These are phyloP conservation scores for Cyprinodon brontotheroides DNA, from an alignment of 2,113 vertebrate species.

Conservation along the genomic window DNA sequence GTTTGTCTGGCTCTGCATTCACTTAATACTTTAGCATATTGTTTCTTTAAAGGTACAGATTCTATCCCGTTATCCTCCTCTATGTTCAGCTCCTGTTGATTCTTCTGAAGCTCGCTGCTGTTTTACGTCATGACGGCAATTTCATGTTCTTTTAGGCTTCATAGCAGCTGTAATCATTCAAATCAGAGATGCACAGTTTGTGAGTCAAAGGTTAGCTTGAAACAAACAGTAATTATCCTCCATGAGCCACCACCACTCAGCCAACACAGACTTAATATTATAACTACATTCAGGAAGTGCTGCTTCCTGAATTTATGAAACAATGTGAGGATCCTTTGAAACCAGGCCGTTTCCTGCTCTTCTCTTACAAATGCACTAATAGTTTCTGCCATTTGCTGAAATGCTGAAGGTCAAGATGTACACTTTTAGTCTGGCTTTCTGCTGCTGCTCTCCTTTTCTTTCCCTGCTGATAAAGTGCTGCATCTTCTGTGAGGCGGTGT, in stretches of 20 bases:
- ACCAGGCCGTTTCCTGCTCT: not conserved
- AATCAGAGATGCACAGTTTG: not conserved
- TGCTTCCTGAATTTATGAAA: not conserved
- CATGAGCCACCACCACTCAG: not conserved
- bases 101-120: not conserved
- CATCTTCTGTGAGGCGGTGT: slow-evolving; percentile 24
- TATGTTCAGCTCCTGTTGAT: not conserved
- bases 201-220: not conserved
- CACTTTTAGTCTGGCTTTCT: slow-evolving; percentile 13
- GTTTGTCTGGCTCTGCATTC: not conserved
- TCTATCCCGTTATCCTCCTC: too few species aligned
- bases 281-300: not conserved
- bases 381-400: slow-evolving; percentile 7
- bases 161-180: not conserved
- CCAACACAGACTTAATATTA: not conserved
- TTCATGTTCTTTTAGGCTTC: not conserved
- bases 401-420: slow-evolving; percentile 17
- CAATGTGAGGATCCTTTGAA: not conserved
- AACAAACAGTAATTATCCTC: slow-evolving; percentile 2
- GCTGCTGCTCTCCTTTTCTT: not conserved
- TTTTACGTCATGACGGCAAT: not conserved
- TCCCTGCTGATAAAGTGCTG: slow-evolving; percentile 15
- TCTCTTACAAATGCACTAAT: not conserved
- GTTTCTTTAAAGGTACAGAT: not conserved
- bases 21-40: not conserved